Base-by-base conservation (phyloP, 2,888 invertebrate genomes). In the Tetanocera ferruginea region DNA sequence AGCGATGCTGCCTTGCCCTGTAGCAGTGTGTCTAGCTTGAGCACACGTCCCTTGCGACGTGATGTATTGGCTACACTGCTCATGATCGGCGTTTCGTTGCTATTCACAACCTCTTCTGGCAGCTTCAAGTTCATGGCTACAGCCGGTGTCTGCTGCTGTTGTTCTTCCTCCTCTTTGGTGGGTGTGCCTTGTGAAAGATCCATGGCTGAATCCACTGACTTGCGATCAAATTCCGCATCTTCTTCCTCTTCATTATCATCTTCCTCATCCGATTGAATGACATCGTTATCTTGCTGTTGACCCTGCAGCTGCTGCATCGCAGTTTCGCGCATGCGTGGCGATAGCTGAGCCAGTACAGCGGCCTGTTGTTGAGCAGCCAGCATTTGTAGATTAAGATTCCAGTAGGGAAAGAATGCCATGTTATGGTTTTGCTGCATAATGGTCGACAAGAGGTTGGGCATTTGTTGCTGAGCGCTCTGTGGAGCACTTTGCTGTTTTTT, bases 31-130 rank as follows among this genome's bases (percentile, higher is more conserved):
- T 97, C 96, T 74, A 97, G 90, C 84, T 96, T 96, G 84, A 94
- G 94, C 0, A 97, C 96, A 71, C 94, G 94, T 0, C 97, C 97
- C 90, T 98, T 98, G 83, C 98, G 93, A 28, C 97, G 83, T 0
- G 84, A 81, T 87, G 60, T 89, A 31, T 80, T 83, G 49, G 84
- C 82, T 76, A 83, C 84, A 79, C 84, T 85, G 80, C 85, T 85
- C 72, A 85, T 85, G 43, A 86, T 74, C 0, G 90, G 88, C 3
- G 88, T 88, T 3, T 87, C 87, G 0, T 76, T 78, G 3, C 73
- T 73, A 57, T 43, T 49, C 9, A 34, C 64, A 52, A 70, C 77
- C 1, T 86, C 85, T 3, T 86, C 85, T n/a, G 84, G 79, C 55
- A 86, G 71, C 80, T 88, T 88, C 2, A 88, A 81, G 70, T 88